Percentiles rank a stretch among this genome's conserved stretches.
phyloP scores from a whole-genome alignment of 1,140 invertebrate genomes.

The Mya arenaria region DNA sequence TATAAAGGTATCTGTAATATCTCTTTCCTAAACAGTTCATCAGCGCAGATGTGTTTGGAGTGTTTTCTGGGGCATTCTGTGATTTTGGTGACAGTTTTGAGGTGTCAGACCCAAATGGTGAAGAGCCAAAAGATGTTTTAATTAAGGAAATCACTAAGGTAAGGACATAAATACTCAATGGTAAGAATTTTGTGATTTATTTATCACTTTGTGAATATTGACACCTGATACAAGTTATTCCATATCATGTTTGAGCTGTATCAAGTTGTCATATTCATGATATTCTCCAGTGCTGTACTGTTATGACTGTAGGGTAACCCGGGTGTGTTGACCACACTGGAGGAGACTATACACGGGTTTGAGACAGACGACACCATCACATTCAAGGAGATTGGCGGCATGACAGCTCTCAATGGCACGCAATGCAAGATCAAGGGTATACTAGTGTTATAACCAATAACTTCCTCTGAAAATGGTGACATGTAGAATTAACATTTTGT shows the following conservation, averaged over 20 bases:
- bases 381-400: constrained; percentile 80
- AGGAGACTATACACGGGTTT: constrained; percentile 76
- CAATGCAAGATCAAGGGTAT: constrained; percentile 76
- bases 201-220: too few relatives aligned
- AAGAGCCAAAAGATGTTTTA: constrained; percentile 79
- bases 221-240: too few relatives aligned
- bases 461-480: neutral
- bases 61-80: constrained; percentile 78
- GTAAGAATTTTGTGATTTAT: neutral
- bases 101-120: constrained; percentile 78
- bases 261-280: too few relatives aligned
- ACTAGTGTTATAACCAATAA: neutral
- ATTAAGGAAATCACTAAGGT: constrained; percentile 79
- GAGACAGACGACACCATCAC: constrained; percentile 78
- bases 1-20: too few relatives aligned
- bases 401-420: constrained; percentile 77
- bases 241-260: too few relatives aligned
- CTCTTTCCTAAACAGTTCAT: too few relatives aligned
- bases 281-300: too few relatives aligned
- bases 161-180: constrained; percentile 7
- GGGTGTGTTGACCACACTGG: constrained; percentile 77
- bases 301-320: constrained; percentile 77
- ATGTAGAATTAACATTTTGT: neutral
- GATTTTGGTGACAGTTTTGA: constrained; percentile 81
- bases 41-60: constrained; percentile 78